Evolutionary conservation across 2,888 invertebrate species (phyloP).

Genomic region (Idaea straminata): DNA sequence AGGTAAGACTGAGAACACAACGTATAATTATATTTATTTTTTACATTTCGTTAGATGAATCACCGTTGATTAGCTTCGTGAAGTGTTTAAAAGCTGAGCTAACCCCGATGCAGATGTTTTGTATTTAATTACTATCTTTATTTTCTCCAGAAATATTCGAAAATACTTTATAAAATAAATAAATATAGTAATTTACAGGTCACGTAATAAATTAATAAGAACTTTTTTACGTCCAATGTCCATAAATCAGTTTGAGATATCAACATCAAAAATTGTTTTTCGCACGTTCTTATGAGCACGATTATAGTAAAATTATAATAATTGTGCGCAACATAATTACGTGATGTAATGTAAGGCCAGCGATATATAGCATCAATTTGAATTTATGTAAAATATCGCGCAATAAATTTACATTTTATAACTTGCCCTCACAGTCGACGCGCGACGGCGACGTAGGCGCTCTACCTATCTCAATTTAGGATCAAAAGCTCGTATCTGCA

Average conservation of each 20-base stretch:
- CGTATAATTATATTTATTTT: constrained; percentile 71
- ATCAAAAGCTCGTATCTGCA: constrained; percentile 60
- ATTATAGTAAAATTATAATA: constrained; percentile 80
- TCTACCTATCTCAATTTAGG: constrained; percentile 75
- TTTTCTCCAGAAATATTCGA: constrained; percentile 54
- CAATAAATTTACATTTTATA: constrained; percentile 79
- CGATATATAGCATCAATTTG: constrained; percentile 71
- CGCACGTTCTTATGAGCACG: constrained; percentile 74
- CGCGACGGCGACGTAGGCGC: constrained; percentile 38
- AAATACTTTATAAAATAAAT: constrained; percentile 26
- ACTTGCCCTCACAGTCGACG: constrained; percentile 56
- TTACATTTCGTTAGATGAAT: constrained; percentile 72
- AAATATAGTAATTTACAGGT: constrained; percentile 37
- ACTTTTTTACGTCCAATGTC: constrained; percentile 37
- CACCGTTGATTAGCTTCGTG: constrained; percentile 70
- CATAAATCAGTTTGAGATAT: constrained; percentile 68
- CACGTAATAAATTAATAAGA: constrained; percentile 50
- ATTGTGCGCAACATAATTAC: constrained; percentile 73
- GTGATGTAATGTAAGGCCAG: constrained; percentile 70
- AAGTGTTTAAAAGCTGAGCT: constrained; percentile 51
- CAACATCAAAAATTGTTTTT: constrained; percentile 70
- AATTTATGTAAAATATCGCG: constrained; percentile 77
- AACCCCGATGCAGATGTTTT: constrained; percentile 70
- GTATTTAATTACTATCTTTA: constrained; percentile 57
- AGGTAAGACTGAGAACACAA: constrained; percentile 64